Evolutionary conservation across 1,140 invertebrate species (phyloP).

Genomic region (Drosophila melanica): DNA sequence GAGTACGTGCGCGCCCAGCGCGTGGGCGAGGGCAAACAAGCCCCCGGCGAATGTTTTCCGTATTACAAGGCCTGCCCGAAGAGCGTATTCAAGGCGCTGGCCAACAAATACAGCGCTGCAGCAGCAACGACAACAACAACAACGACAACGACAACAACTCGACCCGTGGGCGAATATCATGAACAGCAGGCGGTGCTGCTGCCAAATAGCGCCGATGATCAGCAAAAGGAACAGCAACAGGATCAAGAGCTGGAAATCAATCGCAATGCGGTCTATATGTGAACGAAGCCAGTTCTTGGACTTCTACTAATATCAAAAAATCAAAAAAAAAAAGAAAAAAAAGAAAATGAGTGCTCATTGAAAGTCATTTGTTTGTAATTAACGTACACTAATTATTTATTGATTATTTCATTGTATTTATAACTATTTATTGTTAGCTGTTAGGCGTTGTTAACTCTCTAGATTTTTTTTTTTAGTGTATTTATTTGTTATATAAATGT

Average conservation of each 20-base stretch:
- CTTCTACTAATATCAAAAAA: too few species aligned
- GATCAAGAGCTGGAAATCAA: constrained; percentile 12
- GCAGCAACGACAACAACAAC: constrained; percentile 15
- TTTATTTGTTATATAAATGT: constrained; percentile 36
- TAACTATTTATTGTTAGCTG: constrained; percentile 64
- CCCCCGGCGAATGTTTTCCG: constrained; percentile 91
- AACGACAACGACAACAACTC: constrained; percentile 34
- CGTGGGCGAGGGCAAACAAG: constrained; percentile 86
- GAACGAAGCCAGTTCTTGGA: constrained; percentile 33
- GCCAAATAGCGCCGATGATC: constrained; percentile 37
- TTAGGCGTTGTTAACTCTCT: constrained; percentile 68
- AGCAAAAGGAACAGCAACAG: background rate
- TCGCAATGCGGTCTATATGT: constrained; percentile 61
- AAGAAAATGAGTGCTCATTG: constrained; percentile 62
- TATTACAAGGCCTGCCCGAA: constrained; percentile 93
- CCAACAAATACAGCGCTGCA: constrained; percentile 86
- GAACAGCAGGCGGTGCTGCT: constrained; percentile 68
- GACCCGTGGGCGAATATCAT: constrained; percentile 64
- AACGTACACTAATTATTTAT: constrained; percentile 69
- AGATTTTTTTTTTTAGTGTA: constrained; percentile 49
- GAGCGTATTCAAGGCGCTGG: constrained; percentile 88
- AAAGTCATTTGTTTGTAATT: constrained; percentile 80
- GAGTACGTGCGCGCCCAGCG: constrained; percentile 92
- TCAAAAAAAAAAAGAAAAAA: too few species aligned
- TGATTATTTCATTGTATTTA: constrained; percentile 55